phyloP scores from a whole-genome alignment of 1,140 invertebrate species.

The Sitophilus oryzae region DNA sequence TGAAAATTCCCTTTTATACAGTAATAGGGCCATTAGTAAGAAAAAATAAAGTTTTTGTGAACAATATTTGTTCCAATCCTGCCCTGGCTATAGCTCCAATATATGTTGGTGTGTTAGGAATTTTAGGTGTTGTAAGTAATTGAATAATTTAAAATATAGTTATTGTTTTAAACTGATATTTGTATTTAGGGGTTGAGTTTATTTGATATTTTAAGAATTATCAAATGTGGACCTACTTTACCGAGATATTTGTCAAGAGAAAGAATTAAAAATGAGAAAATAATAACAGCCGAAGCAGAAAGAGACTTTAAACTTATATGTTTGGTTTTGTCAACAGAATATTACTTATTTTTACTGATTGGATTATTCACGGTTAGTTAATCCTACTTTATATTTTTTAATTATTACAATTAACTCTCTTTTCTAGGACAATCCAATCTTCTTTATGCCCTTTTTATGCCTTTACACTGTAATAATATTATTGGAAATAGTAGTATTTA shows the following conservation, averaged over 20 bases:
- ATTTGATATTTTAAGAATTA: conserved; percentile 35
- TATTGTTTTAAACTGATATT: conserved; percentile 3
- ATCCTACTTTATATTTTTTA: background rate
- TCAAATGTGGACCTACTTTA: conserved; percentile 33
- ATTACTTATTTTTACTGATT: conserved; percentile 35
- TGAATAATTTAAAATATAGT: background rate
- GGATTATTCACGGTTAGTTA: conserved; percentile 33
- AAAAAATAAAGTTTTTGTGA: conserved; percentile 27
- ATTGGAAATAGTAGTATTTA: conserved; percentile 32
- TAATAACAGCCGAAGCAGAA: conserved; percentile 32
- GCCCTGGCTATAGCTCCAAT: conserved; percentile 25
- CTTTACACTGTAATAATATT: conserved; percentile 35
- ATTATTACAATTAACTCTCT: conserved; percentile 2
- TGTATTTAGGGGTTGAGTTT: conserved; percentile 36
- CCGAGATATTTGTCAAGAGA: conserved; percentile 32
- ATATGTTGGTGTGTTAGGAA: conserved; percentile 31
- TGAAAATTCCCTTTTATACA: conserved; percentile 36
- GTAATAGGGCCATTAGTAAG: conserved; percentile 29
- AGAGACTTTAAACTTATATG: conserved; percentile 37
- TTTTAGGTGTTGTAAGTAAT: conserved; percentile 33
- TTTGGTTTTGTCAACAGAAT: conserved; percentile 36
- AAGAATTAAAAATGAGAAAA: conserved; percentile 29
- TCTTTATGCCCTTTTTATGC: conserved; percentile 34
- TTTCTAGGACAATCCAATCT: conserved; percentile 34
- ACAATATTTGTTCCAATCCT: conserved; percentile 28